Percentiles rank a stretch among this genome's conserved stretches.
Conservation (phyloP, 2,797 vertebrate genomes). For the Sebastes itinus region DNA sequence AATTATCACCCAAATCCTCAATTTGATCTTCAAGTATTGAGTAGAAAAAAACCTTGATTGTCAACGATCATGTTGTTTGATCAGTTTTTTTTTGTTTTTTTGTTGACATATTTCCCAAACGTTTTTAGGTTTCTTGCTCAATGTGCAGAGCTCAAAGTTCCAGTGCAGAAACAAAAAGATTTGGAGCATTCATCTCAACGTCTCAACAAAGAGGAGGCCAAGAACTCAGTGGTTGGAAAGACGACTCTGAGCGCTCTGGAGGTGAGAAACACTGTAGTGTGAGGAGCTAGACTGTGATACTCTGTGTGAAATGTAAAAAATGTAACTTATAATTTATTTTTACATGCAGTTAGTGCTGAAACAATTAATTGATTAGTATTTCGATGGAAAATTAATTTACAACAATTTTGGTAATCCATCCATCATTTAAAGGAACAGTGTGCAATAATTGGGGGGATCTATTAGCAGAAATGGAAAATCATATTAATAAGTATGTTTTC, state of each 20-base stretch:
- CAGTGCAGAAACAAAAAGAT: constrained; percentile 56
- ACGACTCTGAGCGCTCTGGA: constrained; percentile 58
- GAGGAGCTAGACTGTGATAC: neutral
- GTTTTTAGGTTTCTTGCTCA: constrained; percentile 74
- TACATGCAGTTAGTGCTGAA: neutral
- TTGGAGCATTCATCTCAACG: constrained; percentile 25
- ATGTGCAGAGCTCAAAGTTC: constrained; percentile 77
- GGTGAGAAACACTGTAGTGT: constrained; percentile 51
- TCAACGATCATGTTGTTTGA: neutral
- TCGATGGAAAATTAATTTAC: neutral
- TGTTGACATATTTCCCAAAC: neutral
- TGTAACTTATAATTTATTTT: neutral
- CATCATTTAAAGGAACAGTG: neutral
- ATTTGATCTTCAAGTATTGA: neutral
- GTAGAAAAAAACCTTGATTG: neutral
- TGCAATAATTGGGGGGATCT: no score
- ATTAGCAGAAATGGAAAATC: no score
- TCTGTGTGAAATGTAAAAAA: neutral
- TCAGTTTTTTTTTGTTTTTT: no score
- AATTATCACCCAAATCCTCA: neutral
- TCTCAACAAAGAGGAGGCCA: constrained; percentile 63
- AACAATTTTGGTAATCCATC: neutral
- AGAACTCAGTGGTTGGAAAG: constrained; percentile 59
- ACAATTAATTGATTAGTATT: neutral
- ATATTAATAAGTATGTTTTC: no score